Evolutionary conservation across 2,888 invertebrate species (phyloP).

Genomic region (Tineola bisselliella): DNA sequence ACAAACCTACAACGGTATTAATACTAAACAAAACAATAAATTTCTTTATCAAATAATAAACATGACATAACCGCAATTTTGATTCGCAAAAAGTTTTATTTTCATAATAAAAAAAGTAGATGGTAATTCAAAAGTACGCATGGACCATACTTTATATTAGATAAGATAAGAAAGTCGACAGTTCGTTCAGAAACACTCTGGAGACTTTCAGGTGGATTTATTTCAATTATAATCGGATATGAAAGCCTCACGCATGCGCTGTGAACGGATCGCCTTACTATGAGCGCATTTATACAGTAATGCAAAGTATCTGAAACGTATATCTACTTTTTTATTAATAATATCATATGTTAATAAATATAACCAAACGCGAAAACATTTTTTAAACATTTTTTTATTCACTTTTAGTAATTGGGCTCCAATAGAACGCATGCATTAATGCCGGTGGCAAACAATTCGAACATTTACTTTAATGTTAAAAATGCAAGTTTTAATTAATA

Average conservation of each 20-base stretch:
- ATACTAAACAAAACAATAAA: not conserved
- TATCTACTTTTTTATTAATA: too few relatives aligned
- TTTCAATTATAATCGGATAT: conserved; percentile 61
- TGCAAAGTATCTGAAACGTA: too few relatives aligned
- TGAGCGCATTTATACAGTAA: conserved; percentile 34
- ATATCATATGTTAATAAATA: too few relatives aligned
- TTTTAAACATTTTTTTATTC: too few relatives aligned
- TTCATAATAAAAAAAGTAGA: not conserved
- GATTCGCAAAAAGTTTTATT: not conserved
- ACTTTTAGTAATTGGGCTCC: too few relatives aligned
- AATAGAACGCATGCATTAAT: too few relatives aligned
- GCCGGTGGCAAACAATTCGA: too few relatives aligned
- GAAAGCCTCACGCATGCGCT: conserved; percentile 43
- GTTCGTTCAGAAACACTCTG: conserved; percentile 38
- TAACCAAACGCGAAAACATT: too few relatives aligned
- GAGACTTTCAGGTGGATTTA: conserved; percentile 51
- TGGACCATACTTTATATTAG: not conserved
- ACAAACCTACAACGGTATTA: too few relatives aligned
- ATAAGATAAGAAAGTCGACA: conserved; percentile 46
- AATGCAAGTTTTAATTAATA: too few relatives aligned
- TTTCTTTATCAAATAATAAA: too few relatives aligned
- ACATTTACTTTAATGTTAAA: too few relatives aligned
- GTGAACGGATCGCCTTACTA: conserved; percentile 6
- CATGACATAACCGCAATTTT: not conserved
- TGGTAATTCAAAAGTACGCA: not conserved